Base-by-base conservation (phyloP, 2,888 invertebrate species). In the Stratiomys singularior region DNA sequence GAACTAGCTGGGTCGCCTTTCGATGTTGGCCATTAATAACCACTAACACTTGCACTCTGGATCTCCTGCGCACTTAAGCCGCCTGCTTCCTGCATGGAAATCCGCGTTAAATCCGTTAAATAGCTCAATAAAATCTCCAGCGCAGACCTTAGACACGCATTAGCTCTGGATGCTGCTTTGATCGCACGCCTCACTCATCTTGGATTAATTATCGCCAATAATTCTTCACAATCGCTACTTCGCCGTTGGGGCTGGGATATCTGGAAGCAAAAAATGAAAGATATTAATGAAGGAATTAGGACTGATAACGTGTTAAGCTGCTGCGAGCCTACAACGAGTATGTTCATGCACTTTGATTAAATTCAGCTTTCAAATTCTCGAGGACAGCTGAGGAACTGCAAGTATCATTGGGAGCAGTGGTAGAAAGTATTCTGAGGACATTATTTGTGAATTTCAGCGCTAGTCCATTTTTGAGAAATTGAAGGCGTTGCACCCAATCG, bases 101-200 rank as follows among this genome's bases (percentile, higher is more conserved):
- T 52, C 52, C n/a, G 27, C 71, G 71, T 71, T 52, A 18, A 71
- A 71, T 52, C 52, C 71, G 21, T 47, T 71, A 71, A 71, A 47
- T 27, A 11, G 71, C 52, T 52, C 71, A 71, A 71, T 71, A 71
- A 71, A 71, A 71, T 28, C 15, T 27, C 71, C 37, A 25, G n/a
- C 71, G 52, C 71, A 52, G 52, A 27, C 13, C 27, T 9, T 37
- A 5, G 9, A 27, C 71, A 25, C 52, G 52, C 52, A 52, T 27
- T 71, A 71, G 52, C 25, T 28, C 71, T 52, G 71, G 71, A 71
- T 71, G 71, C 37, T 47, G 25, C 71, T 47, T 71, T 71, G 71
- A 71, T 71, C 52, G 23, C 5, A 25, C 71, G 27, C 47, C 27
- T 52, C 52, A 52, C 15, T 27, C 27, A 71, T 71, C 28, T 27